These are phyloP conservation scores for Drosophila murphyi DNA, from an alignment of 1,140 invertebrate species.

Conservation along the genomic window DNA sequence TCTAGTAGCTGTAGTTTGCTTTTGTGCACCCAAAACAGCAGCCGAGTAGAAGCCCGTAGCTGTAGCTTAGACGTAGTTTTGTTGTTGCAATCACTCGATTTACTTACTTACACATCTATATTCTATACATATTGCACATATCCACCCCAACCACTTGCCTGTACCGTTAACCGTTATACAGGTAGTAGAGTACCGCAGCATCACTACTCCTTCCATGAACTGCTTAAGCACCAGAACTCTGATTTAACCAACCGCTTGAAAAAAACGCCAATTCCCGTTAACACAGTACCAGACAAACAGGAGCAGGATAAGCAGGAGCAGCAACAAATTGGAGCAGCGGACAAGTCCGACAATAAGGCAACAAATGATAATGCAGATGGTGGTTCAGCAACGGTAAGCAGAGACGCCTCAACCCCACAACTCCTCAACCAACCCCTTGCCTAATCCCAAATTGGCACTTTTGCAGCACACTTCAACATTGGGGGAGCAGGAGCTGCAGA, in stretches of 20 bases:
- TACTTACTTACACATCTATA: constrained; percentile 46
- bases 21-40: constrained; percentile 53
- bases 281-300: constrained; percentile 50
- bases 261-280: constrained; percentile 78
- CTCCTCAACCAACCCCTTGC: too few relatives aligned
- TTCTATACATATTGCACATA: constrained; percentile 53
- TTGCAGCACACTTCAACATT: constrained; percentile 84
- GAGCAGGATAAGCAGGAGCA: constrained; percentile 41
- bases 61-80: constrained; percentile 58
- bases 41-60: constrained; percentile 62
- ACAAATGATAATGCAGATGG: constrained; percentile 36
- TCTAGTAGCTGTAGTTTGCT: constrained; percentile 48
- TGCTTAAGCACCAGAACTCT: constrained; percentile 83
- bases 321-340: constrained; percentile 9
- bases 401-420: background rate
- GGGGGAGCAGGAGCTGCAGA: constrained; percentile 87
- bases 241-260: constrained; percentile 79
- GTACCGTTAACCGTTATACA: constrained; percentile 35
- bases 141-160: constrained; percentile 9
- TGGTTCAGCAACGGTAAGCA: constrained; percentile 52
- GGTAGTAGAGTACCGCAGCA: constrained; percentile 78
- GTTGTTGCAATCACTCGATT: constrained; percentile 61
- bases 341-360: constrained; percentile 54
- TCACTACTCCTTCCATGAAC: constrained; percentile 80
- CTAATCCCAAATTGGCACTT: background rate